A percentile compares a stretch with the other conserved stretches of the same genome.
Evolutionary conservation across 2,888 invertebrate species (phyloP).

Genomic region (Dicycla oo): DNA sequence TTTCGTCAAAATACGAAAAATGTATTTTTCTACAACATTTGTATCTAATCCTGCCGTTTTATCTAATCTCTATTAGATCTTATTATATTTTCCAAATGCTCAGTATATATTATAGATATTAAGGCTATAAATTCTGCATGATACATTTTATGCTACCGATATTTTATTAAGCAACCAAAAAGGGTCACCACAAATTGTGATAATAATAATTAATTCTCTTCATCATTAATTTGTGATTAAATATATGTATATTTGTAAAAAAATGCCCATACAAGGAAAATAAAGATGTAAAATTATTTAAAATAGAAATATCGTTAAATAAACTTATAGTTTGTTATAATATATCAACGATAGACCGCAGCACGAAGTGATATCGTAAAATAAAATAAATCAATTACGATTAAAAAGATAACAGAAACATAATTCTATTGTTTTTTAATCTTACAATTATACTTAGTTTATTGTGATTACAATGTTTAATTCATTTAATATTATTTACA

Average conservation of each 20-base stretch:
- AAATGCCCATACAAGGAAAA: slow-evolving; percentile 42
- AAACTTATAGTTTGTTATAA: slow-evolving; percentile 13
- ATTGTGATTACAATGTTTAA: slow-evolving; percentile 66
- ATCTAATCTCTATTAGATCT: slow-evolving; percentile 8
- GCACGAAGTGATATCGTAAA: slow-evolving; percentile 35
- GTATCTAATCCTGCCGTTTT: slow-evolving; percentile 10
- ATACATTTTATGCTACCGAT: slow-evolving; percentile 17
- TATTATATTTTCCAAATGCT: slow-evolving; percentile 20
- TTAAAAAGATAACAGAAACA: slow-evolving; percentile 62
- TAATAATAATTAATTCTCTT: slow-evolving; percentile 8
- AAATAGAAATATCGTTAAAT: slow-evolving; percentile 15
- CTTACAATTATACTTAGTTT: slow-evolving; percentile 54
- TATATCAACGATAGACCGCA: slow-evolving; percentile 57
- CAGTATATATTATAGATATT: neutral
- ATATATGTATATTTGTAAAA: slow-evolving; percentile 21
- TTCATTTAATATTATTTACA: slow-evolving; percentile 80
- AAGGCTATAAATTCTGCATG: neutral
- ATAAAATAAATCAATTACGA: slow-evolving; percentile 45
- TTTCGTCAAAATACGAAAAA: slow-evolving; percentile 50
- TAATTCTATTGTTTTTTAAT: slow-evolving; percentile 52
- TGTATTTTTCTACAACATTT: slow-evolving; percentile 33
- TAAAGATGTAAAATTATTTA: slow-evolving; percentile 15
- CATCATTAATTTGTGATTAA: slow-evolving; percentile 25
- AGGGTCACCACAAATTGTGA: slow-evolving; percentile 5
- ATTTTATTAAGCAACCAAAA: slow-evolving; percentile 26